Evolutionary conservation across 2,797 vertebrate species (phyloP).

Genomic region (Zalophus californianus): DNA sequence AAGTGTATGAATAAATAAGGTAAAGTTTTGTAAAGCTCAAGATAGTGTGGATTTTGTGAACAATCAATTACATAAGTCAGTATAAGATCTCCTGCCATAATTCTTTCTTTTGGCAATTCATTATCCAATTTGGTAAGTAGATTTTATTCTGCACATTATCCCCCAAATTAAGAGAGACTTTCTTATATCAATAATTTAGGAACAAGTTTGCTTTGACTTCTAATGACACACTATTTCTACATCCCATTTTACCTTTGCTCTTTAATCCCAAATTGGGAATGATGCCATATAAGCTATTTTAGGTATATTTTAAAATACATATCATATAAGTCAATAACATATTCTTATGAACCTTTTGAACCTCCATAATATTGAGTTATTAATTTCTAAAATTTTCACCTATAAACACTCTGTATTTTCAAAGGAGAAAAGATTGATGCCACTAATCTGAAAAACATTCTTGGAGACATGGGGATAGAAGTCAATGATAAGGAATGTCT

Average conservation of each 20-base stretch:
- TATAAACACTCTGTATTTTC: not conserved
- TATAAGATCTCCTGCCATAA: not conserved
- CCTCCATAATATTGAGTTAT: not conserved
- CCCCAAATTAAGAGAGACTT: not conserved
- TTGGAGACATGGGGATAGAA: conserved; percentile 64
- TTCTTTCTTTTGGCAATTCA: not conserved
- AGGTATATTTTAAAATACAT: not conserved
- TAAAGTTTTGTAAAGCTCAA: conserved; percentile 1
- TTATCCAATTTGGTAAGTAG: not conserved
- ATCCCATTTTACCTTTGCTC: conserved; percentile 13
- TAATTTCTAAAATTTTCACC: conserved; percentile 39
- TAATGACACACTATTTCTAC: not conserved
- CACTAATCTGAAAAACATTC: conserved; percentile 53
- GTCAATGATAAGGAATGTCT: conserved; percentile 62
- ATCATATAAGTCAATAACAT: not conserved
- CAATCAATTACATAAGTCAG: not conserved
- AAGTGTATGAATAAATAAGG: not conserved
- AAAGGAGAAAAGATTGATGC: conserved; percentile 72
- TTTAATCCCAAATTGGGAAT: conserved; percentile 19
- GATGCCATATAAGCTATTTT: not conserved
- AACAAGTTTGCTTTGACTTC: not conserved
- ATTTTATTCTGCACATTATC: not conserved
- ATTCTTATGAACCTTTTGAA: not conserved
- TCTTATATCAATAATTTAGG: not conserved
- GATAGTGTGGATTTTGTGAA: not conserved